A percentile compares a stretch with the other conserved stretches of the same genome.
Conservation (phyloP, 1,140 invertebrate genomes). For the Pomphorhynchus laevis region DNA sequence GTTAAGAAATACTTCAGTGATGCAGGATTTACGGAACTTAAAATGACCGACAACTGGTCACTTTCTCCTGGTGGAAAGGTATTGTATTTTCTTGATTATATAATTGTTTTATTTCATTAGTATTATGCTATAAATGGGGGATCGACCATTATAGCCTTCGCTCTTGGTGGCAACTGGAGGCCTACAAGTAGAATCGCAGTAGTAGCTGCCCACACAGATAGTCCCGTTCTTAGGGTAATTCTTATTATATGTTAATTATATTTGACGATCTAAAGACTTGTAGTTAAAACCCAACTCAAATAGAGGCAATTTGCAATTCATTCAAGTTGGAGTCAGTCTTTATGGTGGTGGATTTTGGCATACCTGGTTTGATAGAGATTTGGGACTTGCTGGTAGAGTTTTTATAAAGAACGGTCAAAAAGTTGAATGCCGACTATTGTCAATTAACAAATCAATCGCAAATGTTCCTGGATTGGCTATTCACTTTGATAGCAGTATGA, state of each 20-base stretch:
- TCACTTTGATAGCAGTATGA: too few relatives aligned
- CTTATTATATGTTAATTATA: too few relatives aligned
- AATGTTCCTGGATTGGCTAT: slow-evolving; percentile 23
- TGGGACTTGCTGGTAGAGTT: slow-evolving; percentile 23
- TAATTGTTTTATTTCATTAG: slow-evolving; percentile 13
- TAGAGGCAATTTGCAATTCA: not conserved
- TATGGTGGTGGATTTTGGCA: slow-evolving; percentile 26
- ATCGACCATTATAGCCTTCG: slow-evolving; percentile 22
- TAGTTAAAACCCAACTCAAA: slow-evolving; percentile 8
- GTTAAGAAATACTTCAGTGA: slow-evolving; percentile 15
- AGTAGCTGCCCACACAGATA: slow-evolving; percentile 24
- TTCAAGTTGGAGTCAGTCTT: slow-evolving; percentile 13
- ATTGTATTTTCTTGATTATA: not conserved
- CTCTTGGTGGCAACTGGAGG: slow-evolving; percentile 19
- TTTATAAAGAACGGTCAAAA: slow-evolving; percentile 15
- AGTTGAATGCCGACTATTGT: slow-evolving; percentile 14
- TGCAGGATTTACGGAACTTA: slow-evolving; percentile 20
- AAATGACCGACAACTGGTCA: slow-evolving; percentile 18
- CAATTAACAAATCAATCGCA: slow-evolving; percentile 20
- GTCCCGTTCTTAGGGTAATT: slow-evolving; percentile 22
- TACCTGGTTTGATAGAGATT: slow-evolving; percentile 25
- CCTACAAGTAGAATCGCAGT: slow-evolving; percentile 24
- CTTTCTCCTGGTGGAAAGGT: slow-evolving; percentile 17
- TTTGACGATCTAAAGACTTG: not conserved
- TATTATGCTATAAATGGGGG: slow-evolving; percentile 21